These are phyloP conservation scores for Drosophila ogumai DNA, from an alignment of 1,140 invertebrate species.

Conservation along the genomic window DNA sequence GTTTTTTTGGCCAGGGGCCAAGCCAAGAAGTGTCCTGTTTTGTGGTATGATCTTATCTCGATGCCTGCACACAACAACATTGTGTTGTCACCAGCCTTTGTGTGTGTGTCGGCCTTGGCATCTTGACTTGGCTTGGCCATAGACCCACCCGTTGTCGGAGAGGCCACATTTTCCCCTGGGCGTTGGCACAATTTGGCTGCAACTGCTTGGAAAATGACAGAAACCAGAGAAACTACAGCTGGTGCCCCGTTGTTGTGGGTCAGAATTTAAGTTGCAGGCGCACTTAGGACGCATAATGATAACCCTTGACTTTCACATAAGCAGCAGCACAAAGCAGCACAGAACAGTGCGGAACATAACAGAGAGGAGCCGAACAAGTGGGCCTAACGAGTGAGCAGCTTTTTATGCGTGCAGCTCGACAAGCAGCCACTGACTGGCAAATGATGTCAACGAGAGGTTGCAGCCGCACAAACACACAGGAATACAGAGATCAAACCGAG, in stretches of 20 bases:
- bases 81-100: constrained; percentile 63
- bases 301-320: constrained; percentile 76
- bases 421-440: constrained; percentile 68
- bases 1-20: constrained; percentile 55
- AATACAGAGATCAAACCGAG: not conserved
- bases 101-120: constrained; percentile 50
- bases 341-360: constrained; percentile 29
- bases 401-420: constrained; percentile 70
- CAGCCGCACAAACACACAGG: constrained; percentile 36
- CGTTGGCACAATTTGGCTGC: constrained; percentile 68
- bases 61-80: constrained; percentile 69
- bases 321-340: constrained; percentile 29
- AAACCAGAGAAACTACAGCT: constrained; percentile 54
- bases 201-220: constrained; percentile 71
- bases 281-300: constrained; percentile 70
- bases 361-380: constrained; percentile 60
- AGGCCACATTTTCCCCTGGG: constrained; percentile 36
- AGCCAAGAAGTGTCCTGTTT: constrained; percentile 70
- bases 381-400: constrained; percentile 72
- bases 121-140: constrained; percentile 62
- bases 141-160: constrained; percentile 16
- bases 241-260: constrained; percentile 53
- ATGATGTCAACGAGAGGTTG: constrained; percentile 76
- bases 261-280: constrained; percentile 54
- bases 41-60: constrained; percentile 71